These are phyloP conservation scores for Cyclophora albipunctata DNA, from an alignment of 2,888 invertebrate genomes.

Conservation along the genomic window DNA sequence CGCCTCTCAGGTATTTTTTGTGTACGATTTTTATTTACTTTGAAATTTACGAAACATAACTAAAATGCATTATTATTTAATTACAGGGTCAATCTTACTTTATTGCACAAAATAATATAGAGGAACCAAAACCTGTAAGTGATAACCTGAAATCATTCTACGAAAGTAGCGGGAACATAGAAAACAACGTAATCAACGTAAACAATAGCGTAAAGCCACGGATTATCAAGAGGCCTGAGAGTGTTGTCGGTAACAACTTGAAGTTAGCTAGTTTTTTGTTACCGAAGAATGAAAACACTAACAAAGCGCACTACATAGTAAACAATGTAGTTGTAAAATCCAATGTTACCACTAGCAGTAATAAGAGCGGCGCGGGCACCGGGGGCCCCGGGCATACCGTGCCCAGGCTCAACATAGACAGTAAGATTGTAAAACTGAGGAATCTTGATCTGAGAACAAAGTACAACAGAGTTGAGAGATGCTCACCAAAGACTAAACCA, in stretches of 20 bases:
- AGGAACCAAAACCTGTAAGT: conserved; percentile 44
- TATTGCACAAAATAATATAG: conserved; percentile 40
- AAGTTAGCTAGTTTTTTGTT: conserved; percentile 60
- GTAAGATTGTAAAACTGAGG: conserved; percentile 58
- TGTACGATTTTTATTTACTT: conserved; percentile 20
- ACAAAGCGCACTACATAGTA: conserved; percentile 38
- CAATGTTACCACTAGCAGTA: conserved; percentile 27
- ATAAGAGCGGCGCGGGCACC: conserved; percentile 18
- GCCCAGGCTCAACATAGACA: conserved; percentile 53
- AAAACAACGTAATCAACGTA: conserved; percentile 39
- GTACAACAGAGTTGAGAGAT: conserved; percentile 34
- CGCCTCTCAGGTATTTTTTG: conserved; percentile 54
- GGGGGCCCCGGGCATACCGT: conserved; percentile 29
- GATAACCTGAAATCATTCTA: conserved; percentile 67
- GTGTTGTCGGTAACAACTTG: conserved; percentile 51
- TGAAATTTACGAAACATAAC: conserved; percentile 7
- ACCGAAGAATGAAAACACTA: conserved; percentile 45
- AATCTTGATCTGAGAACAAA: conserved; percentile 38
- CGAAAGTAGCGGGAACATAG: conserved; percentile 67
- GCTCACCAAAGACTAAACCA: conserved; percentile 61
- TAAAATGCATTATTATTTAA: conserved; percentile 9
- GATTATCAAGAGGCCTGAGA: conserved; percentile 44
- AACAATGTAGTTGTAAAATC: conserved; percentile 47
- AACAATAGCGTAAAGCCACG: conserved; percentile 36
- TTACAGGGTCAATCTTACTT: conserved; percentile 56